These are phyloP conservation scores for Meloidogyne floridensis DNA, from an alignment of 1,140 invertebrate genomes.

Conservation along the genomic window DNA sequence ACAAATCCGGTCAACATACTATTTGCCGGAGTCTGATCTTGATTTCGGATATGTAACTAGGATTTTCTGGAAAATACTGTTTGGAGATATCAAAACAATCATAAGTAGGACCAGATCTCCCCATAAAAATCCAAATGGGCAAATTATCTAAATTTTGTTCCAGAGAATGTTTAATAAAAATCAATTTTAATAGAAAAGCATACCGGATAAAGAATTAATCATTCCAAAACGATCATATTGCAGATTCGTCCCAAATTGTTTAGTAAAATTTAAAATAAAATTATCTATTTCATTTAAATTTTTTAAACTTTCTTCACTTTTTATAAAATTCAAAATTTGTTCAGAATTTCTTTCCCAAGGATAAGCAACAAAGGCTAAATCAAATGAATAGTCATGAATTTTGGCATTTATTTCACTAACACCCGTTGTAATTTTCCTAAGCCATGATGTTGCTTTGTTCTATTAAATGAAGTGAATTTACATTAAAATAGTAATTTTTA, in stretches of 20 bases:
- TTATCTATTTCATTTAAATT: not conserved
- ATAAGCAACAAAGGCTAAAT: not conserved
- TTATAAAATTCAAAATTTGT: not conserved
- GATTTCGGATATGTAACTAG: no score
- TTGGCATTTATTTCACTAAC: not conserved
- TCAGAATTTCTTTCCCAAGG: not conserved
- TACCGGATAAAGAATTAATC: not conserved
- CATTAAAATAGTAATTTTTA: no score
- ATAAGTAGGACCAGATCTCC: no score
- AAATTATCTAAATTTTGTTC: no score
- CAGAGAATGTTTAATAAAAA: no score
- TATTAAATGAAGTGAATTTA: not conserved
- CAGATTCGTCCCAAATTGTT: not conserved
- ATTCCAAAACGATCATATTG: not conserved
- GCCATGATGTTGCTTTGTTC: not conserved
- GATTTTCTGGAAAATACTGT: no score
- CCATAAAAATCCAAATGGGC: no score
- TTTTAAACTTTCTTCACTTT: not conserved
- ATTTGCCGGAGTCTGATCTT: no score
- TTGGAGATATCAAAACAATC: no score
- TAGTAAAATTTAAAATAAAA: not conserved
- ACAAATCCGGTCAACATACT: no score
- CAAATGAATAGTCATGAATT: not conserved
- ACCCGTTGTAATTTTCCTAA: not conserved
- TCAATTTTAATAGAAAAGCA: no score